Conservation (phyloP, 1,140 invertebrate species). For the Drosophila lowei region DNA sequence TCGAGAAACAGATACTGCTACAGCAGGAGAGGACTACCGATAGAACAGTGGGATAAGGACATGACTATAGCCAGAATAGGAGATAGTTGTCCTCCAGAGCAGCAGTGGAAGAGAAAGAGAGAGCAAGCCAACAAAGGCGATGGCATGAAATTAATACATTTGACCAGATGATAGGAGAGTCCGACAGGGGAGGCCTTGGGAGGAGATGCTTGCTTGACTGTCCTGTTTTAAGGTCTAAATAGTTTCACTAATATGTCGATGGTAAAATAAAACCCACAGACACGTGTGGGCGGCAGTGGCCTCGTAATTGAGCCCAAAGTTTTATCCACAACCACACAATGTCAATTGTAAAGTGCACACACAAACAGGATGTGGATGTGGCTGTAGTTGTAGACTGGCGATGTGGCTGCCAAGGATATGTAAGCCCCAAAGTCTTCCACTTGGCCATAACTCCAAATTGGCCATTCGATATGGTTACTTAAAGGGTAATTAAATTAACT, state of each 20-base stretch:
- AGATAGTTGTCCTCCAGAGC: constrained; percentile 20
- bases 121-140: constrained; percentile 29
- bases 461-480: constrained; percentile 82
- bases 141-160: constrained; percentile 61
- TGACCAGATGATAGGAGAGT: constrained; percentile 32
- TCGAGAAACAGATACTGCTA: no score
- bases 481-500: constrained; percentile 82
- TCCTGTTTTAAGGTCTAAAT: constrained; percentile 48
- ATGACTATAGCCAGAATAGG: no score
- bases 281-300: constrained; percentile 49
- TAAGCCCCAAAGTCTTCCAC: constrained; percentile 24
- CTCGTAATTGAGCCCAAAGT: constrained; percentile 65
- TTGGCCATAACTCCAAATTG: constrained; percentile 62
- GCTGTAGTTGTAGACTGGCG: constrained; percentile 1
- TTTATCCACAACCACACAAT: constrained; percentile 29
- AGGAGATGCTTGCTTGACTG: background rate
- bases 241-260: constrained; percentile 71
- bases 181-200: constrained; percentile 4
- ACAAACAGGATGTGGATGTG: constrained; percentile 9
- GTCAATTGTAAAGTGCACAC: constrained; percentile 61
- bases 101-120: constrained; percentile 3
- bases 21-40: constrained; percentile 10
- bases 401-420: constrained; percentile 12
- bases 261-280: constrained; percentile 70
- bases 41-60: no score